phyloP scores from a whole-genome alignment of 2,888 invertebrate species.

The Opisthograptis luteolata region DNA sequence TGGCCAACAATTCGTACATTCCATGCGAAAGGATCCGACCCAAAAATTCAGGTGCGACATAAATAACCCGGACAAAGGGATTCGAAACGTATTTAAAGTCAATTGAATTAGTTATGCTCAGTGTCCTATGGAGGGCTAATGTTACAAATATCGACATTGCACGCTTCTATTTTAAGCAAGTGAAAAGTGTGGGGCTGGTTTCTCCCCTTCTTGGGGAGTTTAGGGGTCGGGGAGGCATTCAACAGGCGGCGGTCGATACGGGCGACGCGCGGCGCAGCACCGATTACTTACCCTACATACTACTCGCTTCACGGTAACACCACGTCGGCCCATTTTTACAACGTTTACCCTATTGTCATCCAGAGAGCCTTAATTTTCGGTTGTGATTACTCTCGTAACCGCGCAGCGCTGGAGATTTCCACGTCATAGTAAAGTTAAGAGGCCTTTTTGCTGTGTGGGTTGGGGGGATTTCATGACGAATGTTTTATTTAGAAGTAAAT shows the following conservation, averaged over 20 bases:
- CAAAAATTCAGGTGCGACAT: slow-evolving; percentile 26
- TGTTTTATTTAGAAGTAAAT: slow-evolving; percentile 31
- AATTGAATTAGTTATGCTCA: slow-evolving; percentile 51
- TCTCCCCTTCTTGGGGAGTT: slow-evolving; percentile 21
- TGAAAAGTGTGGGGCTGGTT: slow-evolving; percentile 74
- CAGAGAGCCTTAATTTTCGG: slow-evolving; percentile 30
- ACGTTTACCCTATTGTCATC: slow-evolving; percentile 34
- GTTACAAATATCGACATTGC: slow-evolving; percentile 80
- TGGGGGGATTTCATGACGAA: slow-evolving; percentile 17
- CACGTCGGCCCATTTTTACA: slow-evolving; percentile 37
- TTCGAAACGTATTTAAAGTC: slow-evolving; percentile 39
- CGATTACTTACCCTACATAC: slow-evolving; percentile 59
- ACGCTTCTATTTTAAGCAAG: slow-evolving; percentile 82
- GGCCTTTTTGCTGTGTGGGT: slow-evolving; percentile 14
- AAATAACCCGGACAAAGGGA: slow-evolving; percentile 33
- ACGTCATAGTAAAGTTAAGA: slow-evolving; percentile 22
- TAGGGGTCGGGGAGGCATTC: slow-evolving; percentile 71
- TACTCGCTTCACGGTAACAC: slow-evolving; percentile 33
- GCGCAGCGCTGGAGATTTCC: slow-evolving; percentile 22
- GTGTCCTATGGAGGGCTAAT: slow-evolving; percentile 70
- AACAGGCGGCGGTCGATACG: slow-evolving; percentile 83
- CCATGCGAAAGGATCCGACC: slow-evolving; percentile 21
- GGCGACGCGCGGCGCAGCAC: slow-evolving; percentile 69
- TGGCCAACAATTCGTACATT: slow-evolving; percentile 26
- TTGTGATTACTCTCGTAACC: slow-evolving; percentile 30